Conservation (phyloP, 1,140 invertebrate genomes). For the Tribolium madens region DNA sequence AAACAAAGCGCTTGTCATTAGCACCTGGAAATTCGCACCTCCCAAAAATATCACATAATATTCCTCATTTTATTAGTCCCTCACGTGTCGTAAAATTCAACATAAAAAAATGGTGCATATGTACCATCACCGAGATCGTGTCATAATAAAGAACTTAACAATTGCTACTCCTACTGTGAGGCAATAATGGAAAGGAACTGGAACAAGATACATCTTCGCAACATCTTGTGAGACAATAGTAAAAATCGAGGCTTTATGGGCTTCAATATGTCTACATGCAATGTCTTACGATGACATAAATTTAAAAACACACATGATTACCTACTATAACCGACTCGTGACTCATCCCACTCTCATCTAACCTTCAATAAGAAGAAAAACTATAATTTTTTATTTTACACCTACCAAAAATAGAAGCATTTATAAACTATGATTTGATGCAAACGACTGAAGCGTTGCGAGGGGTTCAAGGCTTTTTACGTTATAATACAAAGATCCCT, state of each 20-base stretch:
- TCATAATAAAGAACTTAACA: constrained; percentile 30
- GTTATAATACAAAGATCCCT: not conserved
- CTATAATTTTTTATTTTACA: not conserved
- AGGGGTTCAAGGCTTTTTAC: not conserved
- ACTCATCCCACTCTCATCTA: constrained; percentile 15
- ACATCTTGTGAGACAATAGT: constrained; percentile 39
- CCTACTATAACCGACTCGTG: constrained; percentile 12
- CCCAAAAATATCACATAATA: not conserved
- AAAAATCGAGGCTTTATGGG: constrained; percentile 42
- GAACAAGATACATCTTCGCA: constrained; percentile 26
- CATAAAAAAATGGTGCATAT: not conserved
- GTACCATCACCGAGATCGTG: not conserved
- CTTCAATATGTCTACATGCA: constrained; percentile 33
- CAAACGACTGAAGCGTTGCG: not conserved
- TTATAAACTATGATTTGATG: not conserved
- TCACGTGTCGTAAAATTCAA: not conserved
- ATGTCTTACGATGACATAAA: constrained; percentile 7
- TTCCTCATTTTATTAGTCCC: not conserved
- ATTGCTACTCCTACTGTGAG: constrained; percentile 35
- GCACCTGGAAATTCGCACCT: not conserved
- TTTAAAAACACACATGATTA: constrained; percentile 22
- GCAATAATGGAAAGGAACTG: constrained; percentile 47
- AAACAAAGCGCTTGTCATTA: not conserved
- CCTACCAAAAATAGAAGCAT: not conserved
- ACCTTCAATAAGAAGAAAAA: not conserved